Conservation (phyloP, 2,797 vertebrate genomes). For the Jordanella pulchra region DNA sequence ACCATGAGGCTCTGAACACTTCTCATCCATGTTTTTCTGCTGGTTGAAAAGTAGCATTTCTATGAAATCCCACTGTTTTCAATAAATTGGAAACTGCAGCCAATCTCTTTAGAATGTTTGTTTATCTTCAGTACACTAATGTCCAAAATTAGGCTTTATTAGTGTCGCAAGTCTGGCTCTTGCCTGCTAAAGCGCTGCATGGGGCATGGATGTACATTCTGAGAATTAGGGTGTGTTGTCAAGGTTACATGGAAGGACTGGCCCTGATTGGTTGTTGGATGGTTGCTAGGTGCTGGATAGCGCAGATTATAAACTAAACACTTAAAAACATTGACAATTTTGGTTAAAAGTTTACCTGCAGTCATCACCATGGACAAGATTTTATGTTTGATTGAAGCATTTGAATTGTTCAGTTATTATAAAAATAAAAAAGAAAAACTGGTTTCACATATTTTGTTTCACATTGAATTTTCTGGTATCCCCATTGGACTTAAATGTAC, state of each 20-base stretch:
- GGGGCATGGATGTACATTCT: slow-evolving; percentile 42
- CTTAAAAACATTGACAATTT: neutral
- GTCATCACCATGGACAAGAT: neutral
- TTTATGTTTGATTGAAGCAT: neutral
- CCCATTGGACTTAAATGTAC: neutral
- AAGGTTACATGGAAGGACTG: slow-evolving; percentile 57
- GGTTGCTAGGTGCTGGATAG: slow-evolving; percentile 50
- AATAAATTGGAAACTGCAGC: slow-evolving; percentile 28
- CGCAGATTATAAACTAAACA: slow-evolving; percentile 17
- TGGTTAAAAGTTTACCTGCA: neutral
- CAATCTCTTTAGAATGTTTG: slow-evolving; percentile 25
- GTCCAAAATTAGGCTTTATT: slow-evolving; percentile 23
- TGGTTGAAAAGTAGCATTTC: slow-evolving; percentile 28
- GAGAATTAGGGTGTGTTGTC: slow-evolving; percentile 49
- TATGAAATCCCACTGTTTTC: slow-evolving; percentile 41
- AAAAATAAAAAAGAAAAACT: neutral
- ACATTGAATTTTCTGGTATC: neutral
- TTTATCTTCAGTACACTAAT: slow-evolving; percentile 34
- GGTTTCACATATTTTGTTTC: neutral
- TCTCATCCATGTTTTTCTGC: slow-evolving; percentile 21
- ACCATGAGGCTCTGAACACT: slow-evolving; percentile 51
- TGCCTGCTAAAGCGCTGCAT: slow-evolving; percentile 6
- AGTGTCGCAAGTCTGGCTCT: slow-evolving; percentile 1
- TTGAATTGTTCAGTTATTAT: neutral
- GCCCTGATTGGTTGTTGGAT: slow-evolving; percentile 51